Conservation (phyloP, 2,113 vertebrate species). For the Microcebus lehilahytsara region DNA sequence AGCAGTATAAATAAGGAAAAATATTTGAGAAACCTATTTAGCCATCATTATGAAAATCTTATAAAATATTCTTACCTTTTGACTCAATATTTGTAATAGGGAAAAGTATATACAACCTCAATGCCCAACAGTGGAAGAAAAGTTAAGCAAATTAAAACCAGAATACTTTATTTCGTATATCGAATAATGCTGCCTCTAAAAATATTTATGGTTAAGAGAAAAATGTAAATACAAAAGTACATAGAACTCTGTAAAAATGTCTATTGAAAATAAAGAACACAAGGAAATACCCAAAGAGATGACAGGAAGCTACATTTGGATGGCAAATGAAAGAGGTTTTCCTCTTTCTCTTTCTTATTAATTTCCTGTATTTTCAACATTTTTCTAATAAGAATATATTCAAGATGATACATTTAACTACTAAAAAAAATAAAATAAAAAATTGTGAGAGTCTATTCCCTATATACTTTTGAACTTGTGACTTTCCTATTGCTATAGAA, state of each 20-base stretch:
- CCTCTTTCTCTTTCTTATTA: background rate
- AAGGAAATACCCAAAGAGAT: background rate
- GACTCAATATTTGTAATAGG: background rate
- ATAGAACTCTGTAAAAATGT: background rate
- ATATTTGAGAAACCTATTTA: background rate
- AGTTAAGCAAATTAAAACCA: background rate
- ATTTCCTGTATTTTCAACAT: background rate
- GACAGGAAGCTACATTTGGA: background rate
- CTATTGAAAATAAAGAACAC: background rate
- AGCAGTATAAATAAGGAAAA: background rate
- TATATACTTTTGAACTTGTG: background rate
- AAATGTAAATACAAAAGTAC: background rate
- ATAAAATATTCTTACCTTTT: constrained; percentile 1
- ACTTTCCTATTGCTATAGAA: background rate
- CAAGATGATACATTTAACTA: background rate
- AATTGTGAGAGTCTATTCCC: background rate
- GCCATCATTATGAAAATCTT: background rate
- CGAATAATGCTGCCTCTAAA: background rate
- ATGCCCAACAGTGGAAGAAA: background rate
- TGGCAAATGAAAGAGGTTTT: background rate
- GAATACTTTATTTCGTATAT: background rate
- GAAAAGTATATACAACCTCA: background rate
- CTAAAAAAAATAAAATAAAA: background rate
- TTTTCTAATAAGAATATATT: background rate
- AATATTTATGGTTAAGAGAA: background rate